A percentile compares a stretch with the other conserved stretches of the same genome.
Evolutionary conservation across 2,888 invertebrate species (phyloP).

Genomic region (Drosophila longiperda): DNA sequence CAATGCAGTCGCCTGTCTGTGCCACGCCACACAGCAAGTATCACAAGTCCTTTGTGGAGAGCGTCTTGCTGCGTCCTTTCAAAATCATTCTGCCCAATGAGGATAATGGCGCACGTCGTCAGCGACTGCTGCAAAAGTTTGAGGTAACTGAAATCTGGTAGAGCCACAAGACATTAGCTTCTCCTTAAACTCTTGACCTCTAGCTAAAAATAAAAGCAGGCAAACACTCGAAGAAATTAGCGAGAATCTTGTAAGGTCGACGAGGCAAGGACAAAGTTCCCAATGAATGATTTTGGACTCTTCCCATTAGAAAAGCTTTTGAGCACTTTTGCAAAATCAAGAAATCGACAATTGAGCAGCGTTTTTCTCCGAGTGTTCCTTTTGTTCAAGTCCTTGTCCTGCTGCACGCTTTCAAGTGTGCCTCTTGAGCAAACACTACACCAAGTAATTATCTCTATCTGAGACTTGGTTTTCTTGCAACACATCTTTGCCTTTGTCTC

Average conservation of each 20-base stretch:
- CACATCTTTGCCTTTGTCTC: constrained; percentile 32
- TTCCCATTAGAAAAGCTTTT: background rate
- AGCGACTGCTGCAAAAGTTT: constrained; percentile 83
- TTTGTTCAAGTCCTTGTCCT: background rate
- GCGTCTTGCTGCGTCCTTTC: constrained; percentile 82
- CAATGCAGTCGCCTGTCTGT: constrained; percentile 86
- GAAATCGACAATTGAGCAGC: background rate
- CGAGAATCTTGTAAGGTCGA: background rate
- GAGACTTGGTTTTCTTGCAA: constrained; percentile 11
- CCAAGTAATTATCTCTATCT: constrained; percentile 58
- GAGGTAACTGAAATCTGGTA: constrained; percentile 84
- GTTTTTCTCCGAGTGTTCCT: background rate
- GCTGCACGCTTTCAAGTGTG: constrained; percentile 37
- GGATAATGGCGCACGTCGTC: constrained; percentile 79
- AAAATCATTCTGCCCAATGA: constrained; percentile 82
- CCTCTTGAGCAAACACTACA: constrained; percentile 50
- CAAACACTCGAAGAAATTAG: constrained; percentile 1
- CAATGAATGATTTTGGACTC: background rate
- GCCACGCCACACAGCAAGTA: constrained; percentile 65
- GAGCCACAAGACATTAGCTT: constrained; percentile 41
- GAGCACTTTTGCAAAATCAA: background rate
- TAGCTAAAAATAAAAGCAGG: constrained; percentile 1
- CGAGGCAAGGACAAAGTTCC: background rate
- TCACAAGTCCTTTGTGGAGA: constrained; percentile 83
- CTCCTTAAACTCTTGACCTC: constrained; percentile 66